phyloP scores from a whole-genome alignment of 2,113 vertebrate species.

The Aix galericulata region DNA sequence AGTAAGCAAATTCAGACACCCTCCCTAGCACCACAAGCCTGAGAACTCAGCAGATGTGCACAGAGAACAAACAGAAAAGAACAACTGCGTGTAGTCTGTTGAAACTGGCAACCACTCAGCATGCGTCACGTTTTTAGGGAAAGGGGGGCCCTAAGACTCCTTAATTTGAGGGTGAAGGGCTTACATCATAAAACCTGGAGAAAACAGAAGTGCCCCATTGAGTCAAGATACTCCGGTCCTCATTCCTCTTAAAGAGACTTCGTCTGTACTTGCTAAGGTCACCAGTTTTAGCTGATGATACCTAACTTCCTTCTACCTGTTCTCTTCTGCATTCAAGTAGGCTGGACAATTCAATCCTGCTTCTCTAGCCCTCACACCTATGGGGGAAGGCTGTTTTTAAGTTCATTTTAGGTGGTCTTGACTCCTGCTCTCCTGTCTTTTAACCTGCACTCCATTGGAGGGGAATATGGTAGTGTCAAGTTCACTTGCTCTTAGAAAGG shows the following conservation, averaged over 20 bases:
- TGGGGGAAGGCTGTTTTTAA: not conserved
- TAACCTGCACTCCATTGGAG: not conserved
- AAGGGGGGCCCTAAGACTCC: not conserved
- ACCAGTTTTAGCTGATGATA: not conserved
- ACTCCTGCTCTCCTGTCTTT: not conserved
- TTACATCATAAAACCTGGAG: not conserved
- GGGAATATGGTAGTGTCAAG: not conserved
- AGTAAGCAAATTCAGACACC: not conserved
- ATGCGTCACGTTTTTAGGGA: not conserved
- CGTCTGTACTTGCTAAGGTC: not conserved
- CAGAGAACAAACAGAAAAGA: not conserved
- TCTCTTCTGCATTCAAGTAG: not conserved
- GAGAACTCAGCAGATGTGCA: not conserved
- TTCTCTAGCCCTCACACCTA: not conserved
- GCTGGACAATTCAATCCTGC: not conserved
- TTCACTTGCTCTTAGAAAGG: not conserved
- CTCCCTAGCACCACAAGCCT: not conserved
- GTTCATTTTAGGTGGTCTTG: not conserved
- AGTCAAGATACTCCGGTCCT: not conserved
- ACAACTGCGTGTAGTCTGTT: not conserved
- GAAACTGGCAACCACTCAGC: not conserved
- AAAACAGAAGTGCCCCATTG: not conserved
- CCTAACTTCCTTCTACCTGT: not conserved
- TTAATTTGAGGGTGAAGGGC: not conserved
- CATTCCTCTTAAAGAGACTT: not conserved